A percentile compares a stretch with the other conserved stretches of the same genome.
These are phyloP conservation scores for Lasiurus cinereus DNA, from an alignment of 2,113 vertebrate species.

Conservation along the genomic window DNA sequence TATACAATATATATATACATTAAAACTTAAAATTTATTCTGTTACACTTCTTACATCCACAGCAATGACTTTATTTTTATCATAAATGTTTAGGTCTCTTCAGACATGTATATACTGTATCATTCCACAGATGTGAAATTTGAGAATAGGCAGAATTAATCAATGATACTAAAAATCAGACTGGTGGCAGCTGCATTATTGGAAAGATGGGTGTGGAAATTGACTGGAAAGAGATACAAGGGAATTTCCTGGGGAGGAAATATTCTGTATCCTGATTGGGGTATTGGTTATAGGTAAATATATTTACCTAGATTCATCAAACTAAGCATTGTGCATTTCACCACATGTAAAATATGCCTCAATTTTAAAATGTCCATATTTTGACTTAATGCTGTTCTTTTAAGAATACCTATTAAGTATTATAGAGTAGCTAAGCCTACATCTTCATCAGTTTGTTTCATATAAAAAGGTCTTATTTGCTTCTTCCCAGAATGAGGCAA, in stretches of 20 bases:
- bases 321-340: not conserved
- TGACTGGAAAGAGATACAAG: not conserved
- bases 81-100: not conserved
- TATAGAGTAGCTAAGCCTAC: not conserved
- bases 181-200: not conserved
- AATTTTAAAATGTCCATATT: not conserved
- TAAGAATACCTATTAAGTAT: not conserved
- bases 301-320: not conserved
- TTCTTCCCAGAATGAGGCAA: slow-evolving; percentile 91
- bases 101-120: not conserved
- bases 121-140: not conserved
- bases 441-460: not conserved
- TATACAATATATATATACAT: not conserved
- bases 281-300: not conserved
- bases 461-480: not conserved
- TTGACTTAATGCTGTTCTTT: not conserved
- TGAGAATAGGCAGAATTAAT: not conserved
- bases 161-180: not conserved
- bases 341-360: not conserved
- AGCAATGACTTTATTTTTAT: not conserved
- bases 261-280: not conserved
- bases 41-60: not conserved
- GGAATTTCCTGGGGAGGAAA: not conserved
- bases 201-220: not conserved
- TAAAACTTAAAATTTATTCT: not conserved